These are phyloP conservation scores for Nysson spinosus DNA, from an alignment of 2,888 invertebrate genomes.

Conservation along the genomic window DNA sequence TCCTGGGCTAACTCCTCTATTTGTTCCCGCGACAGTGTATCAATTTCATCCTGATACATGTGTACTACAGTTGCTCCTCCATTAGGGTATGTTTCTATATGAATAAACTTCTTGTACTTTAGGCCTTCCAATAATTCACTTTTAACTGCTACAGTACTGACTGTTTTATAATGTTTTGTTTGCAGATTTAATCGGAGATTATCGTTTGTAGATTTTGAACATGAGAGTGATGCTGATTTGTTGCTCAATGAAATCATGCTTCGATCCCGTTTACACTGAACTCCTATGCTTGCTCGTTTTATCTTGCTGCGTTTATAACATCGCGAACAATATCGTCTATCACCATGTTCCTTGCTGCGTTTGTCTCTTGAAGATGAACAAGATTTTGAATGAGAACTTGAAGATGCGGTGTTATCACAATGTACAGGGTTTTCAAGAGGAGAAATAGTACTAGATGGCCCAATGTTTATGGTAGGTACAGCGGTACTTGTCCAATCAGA, in stretches of 20 bases:
- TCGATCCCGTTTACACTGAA: constrained; percentile 84
- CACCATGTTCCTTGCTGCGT: constrained; percentile 68
- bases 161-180: constrained; percentile 67
- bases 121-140: constrained; percentile 76
- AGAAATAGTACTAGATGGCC: neutral
- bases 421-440: constrained; percentile 30
- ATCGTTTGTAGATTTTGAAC: constrained; percentile 65
- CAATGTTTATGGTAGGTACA: constrained; percentile 2
- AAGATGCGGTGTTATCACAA: constrained; percentile 27
- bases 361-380: constrained; percentile 68
- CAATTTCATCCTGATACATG: constrained; percentile 93
- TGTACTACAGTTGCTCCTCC: constrained; percentile 96
- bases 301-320: constrained; percentile 85
- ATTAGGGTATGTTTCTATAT: constrained; percentile 95
- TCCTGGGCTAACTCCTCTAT: constrained; percentile 90
- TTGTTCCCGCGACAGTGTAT: constrained; percentile 84
- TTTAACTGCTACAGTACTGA: constrained; percentile 62
- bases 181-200: constrained; percentile 73
- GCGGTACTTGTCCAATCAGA: constrained; percentile 28
- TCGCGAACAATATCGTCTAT: constrained; percentile 80
- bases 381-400: constrained; percentile 60
- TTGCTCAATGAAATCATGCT: constrained; percentile 66
- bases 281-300: constrained; percentile 85
- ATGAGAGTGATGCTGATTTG: constrained; percentile 58
- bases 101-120: constrained; percentile 86